A percentile compares a stretch with the other conserved stretches of the same genome.
Evolutionary conservation across 2,797 vertebrate genomes (phyloP).

Genomic region (Chelidonichthys spinosus): DNA sequence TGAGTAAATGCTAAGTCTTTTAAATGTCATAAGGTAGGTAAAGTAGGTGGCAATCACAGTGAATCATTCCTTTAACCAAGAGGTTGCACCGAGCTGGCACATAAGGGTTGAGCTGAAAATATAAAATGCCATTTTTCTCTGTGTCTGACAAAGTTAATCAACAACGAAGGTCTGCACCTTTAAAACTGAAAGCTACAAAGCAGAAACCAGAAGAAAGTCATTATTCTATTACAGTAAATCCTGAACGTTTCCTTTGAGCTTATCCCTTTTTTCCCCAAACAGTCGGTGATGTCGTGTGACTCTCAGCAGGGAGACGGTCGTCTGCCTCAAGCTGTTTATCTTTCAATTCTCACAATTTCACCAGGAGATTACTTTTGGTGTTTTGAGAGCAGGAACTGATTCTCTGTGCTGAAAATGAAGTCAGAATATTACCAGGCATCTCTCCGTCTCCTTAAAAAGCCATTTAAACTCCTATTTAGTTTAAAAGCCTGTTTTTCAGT

Average conservation of each 20-base stretch:
- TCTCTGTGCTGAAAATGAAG: conserved; percentile 49
- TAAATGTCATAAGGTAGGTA: neutral
- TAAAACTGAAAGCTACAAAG: conserved; percentile 24
- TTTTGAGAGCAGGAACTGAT: conserved; percentile 32
- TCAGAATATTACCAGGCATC: conserved; percentile 11
- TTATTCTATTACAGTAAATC: conserved; percentile 33
- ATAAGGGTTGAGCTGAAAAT: conserved; percentile 12
- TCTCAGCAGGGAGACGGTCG: conserved; percentile 37
- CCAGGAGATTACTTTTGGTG: conserved; percentile 45
- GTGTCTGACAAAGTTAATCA: conserved; percentile 13
- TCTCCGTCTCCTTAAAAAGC: conserved; percentile 7
- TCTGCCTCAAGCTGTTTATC: conserved; percentile 56
- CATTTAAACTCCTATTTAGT: conserved; percentile 27
- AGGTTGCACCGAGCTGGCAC: neutral
- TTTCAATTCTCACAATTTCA: conserved; percentile 59
- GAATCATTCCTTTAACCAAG: neutral
- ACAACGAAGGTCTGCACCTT: conserved; percentile 2
- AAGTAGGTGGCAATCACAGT: neutral
- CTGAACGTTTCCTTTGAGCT: conserved; percentile 43
- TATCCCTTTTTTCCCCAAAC: conserved; percentile 31
- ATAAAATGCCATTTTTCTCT: conserved; percentile 21
- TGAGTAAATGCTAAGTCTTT: neutral
- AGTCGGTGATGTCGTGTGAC: conserved; percentile 43
- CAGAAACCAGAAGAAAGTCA: neutral
- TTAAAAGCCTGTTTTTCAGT: conserved; percentile 6